Conservation (phyloP, 2,797 vertebrate genomes). For the Rhynchotus rufescens region DNA sequence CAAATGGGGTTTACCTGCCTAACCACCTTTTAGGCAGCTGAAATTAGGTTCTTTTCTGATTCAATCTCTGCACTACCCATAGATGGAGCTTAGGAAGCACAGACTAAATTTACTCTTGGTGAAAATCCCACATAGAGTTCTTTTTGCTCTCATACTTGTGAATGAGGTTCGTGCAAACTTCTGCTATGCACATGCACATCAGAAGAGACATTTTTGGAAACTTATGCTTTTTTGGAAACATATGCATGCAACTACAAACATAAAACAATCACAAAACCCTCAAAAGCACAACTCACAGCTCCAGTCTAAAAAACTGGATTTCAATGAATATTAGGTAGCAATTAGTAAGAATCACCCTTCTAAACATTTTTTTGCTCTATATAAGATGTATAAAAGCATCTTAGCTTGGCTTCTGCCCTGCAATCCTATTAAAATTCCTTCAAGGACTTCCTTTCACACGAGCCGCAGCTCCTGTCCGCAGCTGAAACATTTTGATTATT, state of each 20-base stretch:
- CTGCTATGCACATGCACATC: too few relatives aligned
- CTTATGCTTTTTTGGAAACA: not conserved
- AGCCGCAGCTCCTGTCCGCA: not conserved
- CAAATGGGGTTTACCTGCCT: not conserved
- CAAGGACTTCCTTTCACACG: not conserved
- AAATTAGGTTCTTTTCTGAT: not conserved
- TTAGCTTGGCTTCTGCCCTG: not conserved
- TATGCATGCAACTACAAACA: not conserved
- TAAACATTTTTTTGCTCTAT: not conserved
- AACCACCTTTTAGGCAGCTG: not conserved
- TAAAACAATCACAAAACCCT: not conserved
- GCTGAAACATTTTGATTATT: not conserved
- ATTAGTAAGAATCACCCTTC: not conserved
- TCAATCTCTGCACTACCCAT: not conserved
- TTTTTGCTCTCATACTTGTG: rapidly evolving
- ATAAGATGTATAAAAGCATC: not conserved
- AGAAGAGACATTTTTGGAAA: not conserved
- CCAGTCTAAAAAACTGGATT: not conserved
- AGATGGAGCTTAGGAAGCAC: not conserved
- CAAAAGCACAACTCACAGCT: not conserved
- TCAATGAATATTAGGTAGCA: not conserved
- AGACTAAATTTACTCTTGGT: not conserved
- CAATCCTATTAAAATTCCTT: not conserved
- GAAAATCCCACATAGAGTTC: not conserved
- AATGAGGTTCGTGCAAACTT: not conserved